phyloP scores from a whole-genome alignment of 2,113 vertebrate genomes.

The Puffinus mauretanicus region DNA sequence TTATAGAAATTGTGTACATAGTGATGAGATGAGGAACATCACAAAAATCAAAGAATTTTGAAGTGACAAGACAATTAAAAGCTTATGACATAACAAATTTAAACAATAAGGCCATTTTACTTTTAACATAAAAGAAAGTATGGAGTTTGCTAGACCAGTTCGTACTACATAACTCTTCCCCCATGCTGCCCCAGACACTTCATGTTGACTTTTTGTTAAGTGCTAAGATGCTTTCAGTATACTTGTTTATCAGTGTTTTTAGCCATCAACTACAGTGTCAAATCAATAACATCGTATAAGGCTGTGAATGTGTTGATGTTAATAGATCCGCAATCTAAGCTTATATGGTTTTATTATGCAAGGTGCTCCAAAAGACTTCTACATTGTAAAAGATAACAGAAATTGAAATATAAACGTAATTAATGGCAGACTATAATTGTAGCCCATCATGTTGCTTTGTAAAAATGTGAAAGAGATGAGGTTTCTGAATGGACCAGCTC shows the following conservation, averaged over 20 bases:
- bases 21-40: neutral
- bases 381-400: neutral
- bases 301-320: neutral
- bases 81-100: neutral
- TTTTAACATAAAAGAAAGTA: neutral
- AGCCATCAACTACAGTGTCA: neutral
- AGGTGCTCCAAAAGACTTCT: neutral
- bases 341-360: neutral
- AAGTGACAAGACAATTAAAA: neutral
- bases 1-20: neutral
- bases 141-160: neutral
- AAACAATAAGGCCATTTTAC: neutral
- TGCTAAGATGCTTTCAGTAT: fast-evolving
- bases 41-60: neutral
- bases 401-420: neutral
- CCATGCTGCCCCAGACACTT: neutral
- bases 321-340: neutral
- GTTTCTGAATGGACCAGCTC: neutral
- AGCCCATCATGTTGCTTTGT: neutral
- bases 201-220: neutral
- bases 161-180: neutral
- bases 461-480: neutral
- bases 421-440: neutral
- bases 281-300: neutral
- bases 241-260: neutral